Percentiles rank a stretch among this genome's conserved stretches.
Evolutionary conservation across 2,113 vertebrate species (phyloP).

Genomic region (Limanda limanda): DNA sequence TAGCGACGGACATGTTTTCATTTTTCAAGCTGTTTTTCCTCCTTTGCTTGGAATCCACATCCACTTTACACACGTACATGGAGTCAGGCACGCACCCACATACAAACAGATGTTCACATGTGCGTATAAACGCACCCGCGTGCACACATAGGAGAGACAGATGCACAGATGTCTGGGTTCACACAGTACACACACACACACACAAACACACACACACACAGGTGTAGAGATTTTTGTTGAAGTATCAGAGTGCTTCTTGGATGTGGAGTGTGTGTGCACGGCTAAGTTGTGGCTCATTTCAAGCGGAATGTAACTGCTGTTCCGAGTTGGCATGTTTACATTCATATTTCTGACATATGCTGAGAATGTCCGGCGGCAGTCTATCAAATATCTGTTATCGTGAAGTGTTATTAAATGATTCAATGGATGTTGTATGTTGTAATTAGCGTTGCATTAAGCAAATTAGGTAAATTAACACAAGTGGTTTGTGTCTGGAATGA

Average conservation of each 20-base stretch:
- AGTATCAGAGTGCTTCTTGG: not conserved
- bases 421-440: not conserved
- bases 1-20: no score
- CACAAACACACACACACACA: no score
- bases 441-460: not conserved
- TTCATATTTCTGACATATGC: not conserved
- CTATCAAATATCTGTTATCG: not conserved
- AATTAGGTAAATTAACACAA: not conserved
- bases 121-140: constrained; percentile 29
- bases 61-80: not conserved
- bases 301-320: not conserved
- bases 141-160: constrained; percentile 8
- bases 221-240: no score
- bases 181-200: not conserved
- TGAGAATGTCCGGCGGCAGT: not conserved
- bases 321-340: not conserved
- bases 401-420: not conserved
- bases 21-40: no score
- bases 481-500: not conserved
- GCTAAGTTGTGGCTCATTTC: not conserved
- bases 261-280: not conserved
- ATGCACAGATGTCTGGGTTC: constrained; percentile 25
- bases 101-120: constrained; percentile 28
- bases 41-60: no score
- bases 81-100: not conserved